These are phyloP conservation scores for Cotesia vestalis DNA, from an alignment of 1,140 invertebrate species.

Conservation along the genomic window DNA sequence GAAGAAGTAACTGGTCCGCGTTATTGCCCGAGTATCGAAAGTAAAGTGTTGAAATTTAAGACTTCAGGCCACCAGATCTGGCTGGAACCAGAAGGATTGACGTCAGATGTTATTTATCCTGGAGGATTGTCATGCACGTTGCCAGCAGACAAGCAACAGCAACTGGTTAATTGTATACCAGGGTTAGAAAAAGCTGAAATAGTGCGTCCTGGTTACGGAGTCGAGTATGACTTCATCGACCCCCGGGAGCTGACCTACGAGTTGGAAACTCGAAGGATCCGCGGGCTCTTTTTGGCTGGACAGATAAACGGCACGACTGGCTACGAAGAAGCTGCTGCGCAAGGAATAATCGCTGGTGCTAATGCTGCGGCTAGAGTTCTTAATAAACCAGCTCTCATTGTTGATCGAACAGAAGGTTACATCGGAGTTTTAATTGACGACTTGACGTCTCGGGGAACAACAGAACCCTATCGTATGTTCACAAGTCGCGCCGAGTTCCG, in stretches of 20 bases:
- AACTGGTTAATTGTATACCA: slow-evolving; percentile 76
- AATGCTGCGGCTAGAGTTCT: slow-evolving; percentile 79
- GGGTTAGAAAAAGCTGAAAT: slow-evolving; percentile 84
- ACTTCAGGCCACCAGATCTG: slow-evolving; percentile 81
- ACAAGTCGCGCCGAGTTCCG: slow-evolving; percentile 91
- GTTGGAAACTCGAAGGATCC: slow-evolving; percentile 82
- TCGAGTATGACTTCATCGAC: slow-evolving; percentile 93
- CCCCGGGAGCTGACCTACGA: slow-evolving; percentile 82
- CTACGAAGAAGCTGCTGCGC: slow-evolving; percentile 95
- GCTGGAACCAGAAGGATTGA: slow-evolving; percentile 91
- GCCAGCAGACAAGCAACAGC: slow-evolving; percentile 81
- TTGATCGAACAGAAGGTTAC: slow-evolving; percentile 86
- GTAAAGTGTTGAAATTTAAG: slow-evolving; percentile 84
- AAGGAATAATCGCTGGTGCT: slow-evolving; percentile 89
- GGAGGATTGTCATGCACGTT: slow-evolving; percentile 90
- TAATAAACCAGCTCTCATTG: slow-evolving; percentile 70
- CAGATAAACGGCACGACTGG: slow-evolving; percentile 97
- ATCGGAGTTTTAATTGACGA: slow-evolving; percentile 94
- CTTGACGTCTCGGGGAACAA: slow-evolving; percentile 83
- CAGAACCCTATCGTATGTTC: slow-evolving; percentile 95
- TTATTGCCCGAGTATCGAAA: slow-evolving; percentile 94
- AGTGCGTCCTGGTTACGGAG: slow-evolving; percentile 77
- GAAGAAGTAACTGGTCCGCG: slow-evolving; percentile 83
- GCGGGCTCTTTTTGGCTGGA: slow-evolving; percentile 86
- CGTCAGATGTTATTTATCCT: slow-evolving; percentile 85